Conservation (phyloP, 2,888 invertebrate genomes). For the Acleris cristana region DNA sequence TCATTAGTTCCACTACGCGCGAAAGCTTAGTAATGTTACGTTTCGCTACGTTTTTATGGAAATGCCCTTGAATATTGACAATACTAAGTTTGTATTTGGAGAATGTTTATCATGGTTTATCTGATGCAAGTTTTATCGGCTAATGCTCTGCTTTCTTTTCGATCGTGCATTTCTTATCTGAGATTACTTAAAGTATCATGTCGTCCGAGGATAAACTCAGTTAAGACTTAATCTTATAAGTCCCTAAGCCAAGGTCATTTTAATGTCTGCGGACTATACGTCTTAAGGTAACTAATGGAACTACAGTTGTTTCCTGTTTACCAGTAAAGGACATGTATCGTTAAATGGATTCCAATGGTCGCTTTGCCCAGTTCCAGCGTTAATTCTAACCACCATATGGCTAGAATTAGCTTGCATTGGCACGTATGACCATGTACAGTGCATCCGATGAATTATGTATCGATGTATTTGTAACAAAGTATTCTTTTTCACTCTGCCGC, state of each 20-base stretch:
- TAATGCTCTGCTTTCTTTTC: conserved; percentile 55
- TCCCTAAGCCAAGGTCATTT: conserved; percentile 12
- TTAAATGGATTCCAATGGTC: conserved; percentile 42
- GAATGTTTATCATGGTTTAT: conserved; percentile 4
- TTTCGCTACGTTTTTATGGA: conserved; percentile 54
- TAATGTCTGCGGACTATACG: conserved; percentile 16
- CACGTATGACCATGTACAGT: conserved; percentile 61
- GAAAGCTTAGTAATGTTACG: conserved; percentile 59
- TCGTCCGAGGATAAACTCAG: too few relatives aligned
- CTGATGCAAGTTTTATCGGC: conserved; percentile 19
- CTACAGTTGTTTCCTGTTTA: conserved; percentile 61
- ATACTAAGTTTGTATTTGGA: conserved; percentile 10
- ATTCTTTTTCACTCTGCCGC: conserved; percentile 57
- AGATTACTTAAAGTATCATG: not conserved
- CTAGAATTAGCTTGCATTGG: conserved; percentile 53
- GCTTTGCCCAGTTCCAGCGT: conserved; percentile 21
- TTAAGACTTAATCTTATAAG: too few relatives aligned
- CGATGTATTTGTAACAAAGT: conserved; percentile 50
- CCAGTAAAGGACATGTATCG: conserved; percentile 57
- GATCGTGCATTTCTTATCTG: conserved; percentile 11
- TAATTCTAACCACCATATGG: conserved; percentile 39
- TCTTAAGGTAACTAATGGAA: conserved; percentile 26
- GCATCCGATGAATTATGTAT: conserved; percentile 63
- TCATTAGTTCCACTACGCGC: conserved; percentile 74
- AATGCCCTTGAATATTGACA: conserved; percentile 48